Percentiles rank a stretch among this genome's conserved stretches.
These are phyloP conservation scores for Lepus townsendii DNA, from an alignment of 2,797 vertebrate genomes.

Conservation along the genomic window DNA sequence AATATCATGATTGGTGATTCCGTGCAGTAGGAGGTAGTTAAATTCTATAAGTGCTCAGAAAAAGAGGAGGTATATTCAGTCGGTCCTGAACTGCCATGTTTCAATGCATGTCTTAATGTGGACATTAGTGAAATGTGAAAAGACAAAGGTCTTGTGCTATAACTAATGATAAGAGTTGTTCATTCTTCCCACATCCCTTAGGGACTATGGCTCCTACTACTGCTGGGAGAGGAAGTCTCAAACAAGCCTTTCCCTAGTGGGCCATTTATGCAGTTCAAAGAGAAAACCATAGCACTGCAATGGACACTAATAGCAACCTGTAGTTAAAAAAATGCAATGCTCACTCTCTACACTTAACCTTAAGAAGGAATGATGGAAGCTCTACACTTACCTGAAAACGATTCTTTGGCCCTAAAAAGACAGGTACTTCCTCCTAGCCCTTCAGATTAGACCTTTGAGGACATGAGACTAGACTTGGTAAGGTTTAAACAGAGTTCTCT, in stretches of 20 bases:
- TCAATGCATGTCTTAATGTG: background rate
- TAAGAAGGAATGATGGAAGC: background rate
- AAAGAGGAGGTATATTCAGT: background rate
- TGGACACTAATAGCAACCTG: background rate
- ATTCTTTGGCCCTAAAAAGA: background rate
- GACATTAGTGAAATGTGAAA: conserved; percentile 10
- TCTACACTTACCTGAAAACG: background rate
- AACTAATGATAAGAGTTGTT: background rate
- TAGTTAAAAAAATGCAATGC: background rate
- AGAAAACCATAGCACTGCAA: background rate
- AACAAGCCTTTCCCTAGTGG: background rate
- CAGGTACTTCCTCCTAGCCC: background rate
- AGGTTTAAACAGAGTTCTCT: background rate
- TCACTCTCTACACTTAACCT: background rate
- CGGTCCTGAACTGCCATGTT: background rate
- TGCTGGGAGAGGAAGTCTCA: background rate
- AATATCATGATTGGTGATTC: background rate
- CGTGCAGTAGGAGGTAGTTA: background rate
- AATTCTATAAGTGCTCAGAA: background rate
- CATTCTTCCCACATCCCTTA: background rate
- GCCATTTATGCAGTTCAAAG: background rate
- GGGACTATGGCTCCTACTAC: background rate
- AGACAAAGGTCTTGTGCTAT: background rate
- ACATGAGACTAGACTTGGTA: background rate
- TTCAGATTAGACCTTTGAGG: background rate